These are phyloP conservation scores for Pyrrhia umbra DNA, from an alignment of 2,888 invertebrate species.

Conservation along the genomic window DNA sequence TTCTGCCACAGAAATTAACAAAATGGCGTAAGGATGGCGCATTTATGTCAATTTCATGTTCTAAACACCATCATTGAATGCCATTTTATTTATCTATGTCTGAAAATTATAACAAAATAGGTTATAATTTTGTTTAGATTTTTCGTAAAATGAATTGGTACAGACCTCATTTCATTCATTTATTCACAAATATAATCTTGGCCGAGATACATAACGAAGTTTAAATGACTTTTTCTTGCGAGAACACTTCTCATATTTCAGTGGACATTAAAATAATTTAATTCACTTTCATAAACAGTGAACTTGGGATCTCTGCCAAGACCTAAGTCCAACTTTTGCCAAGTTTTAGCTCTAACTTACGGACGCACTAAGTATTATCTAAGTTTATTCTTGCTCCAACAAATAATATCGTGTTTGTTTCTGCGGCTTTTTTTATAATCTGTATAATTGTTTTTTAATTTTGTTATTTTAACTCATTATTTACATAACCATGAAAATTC, in stretches of 20 bases:
- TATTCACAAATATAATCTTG: neutral
- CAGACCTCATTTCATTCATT: neutral
- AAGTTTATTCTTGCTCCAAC: conserved; percentile 10
- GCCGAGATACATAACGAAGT: neutral
- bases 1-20: too few species aligned
- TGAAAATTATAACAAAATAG: too few species aligned
- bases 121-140: too few species aligned
- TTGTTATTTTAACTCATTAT: too few species aligned
- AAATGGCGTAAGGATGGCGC: too few species aligned
- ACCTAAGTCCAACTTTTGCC: conserved; percentile 14
- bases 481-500: too few species aligned
- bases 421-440: neutral
- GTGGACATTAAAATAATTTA: conserved; percentile 19
- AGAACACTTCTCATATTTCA: conserved; percentile 21
- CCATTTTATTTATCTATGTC: too few species aligned
- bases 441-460: neutral
- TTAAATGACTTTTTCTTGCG: conserved; percentile 7
- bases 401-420: conserved; percentile 13
- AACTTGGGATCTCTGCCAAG: conserved; percentile 35
- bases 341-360: conserved; percentile 23
- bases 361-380: neutral
- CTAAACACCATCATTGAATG: too few species aligned
- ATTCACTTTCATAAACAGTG: conserved; percentile 24
- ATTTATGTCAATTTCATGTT: too few species aligned
- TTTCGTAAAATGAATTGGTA: too few species aligned